Conservation (phyloP, 2,888 invertebrate species). For the Nephrocerus scutellatus region DNA sequence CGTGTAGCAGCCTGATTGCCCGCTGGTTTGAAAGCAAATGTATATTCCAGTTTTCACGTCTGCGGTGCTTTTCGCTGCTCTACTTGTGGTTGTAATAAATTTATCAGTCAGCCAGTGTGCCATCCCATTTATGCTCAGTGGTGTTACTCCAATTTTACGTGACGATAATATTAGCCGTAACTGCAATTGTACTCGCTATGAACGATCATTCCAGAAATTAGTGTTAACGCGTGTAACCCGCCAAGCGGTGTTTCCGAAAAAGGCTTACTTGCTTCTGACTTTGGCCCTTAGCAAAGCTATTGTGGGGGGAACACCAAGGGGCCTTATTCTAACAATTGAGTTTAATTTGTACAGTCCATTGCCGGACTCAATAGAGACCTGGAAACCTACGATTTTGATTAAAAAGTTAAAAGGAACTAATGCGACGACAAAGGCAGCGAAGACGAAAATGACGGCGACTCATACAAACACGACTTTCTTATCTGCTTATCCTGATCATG, state of each 20-base stretch:
- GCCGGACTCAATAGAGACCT: slow-evolving; percentile 34
- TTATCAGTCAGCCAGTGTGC: no score
- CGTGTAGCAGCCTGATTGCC: no score
- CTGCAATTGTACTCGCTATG: slow-evolving; percentile 11
- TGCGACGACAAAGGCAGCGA: slow-evolving; percentile 15
- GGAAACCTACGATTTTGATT: slow-evolving; percentile 27
- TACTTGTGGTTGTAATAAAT: no score
- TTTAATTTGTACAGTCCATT: slow-evolving; percentile 32
- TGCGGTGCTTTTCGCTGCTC: no score
- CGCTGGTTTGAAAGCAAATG: no score
- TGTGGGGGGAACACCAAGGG: slow-evolving; percentile 29
- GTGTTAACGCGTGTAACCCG: slow-evolving; percentile 29
- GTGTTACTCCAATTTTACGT: no score
- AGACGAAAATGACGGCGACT: not conserved
- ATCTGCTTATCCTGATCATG: no score
- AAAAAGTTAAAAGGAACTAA: slow-evolving; percentile 9
- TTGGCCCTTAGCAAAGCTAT: slow-evolving; percentile 30
- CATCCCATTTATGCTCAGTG: no score
- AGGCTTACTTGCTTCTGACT: slow-evolving; percentile 27
- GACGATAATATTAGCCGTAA: no score
- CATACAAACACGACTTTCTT: no score
- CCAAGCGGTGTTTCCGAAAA: slow-evolving; percentile 31
- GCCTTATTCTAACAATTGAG: slow-evolving; percentile 30
- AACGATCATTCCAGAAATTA: slow-evolving; percentile 12
- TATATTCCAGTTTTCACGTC: no score